Conservation (phyloP, 2,797 vertebrate species). For the Parauchenoglanis punctatus region DNA sequence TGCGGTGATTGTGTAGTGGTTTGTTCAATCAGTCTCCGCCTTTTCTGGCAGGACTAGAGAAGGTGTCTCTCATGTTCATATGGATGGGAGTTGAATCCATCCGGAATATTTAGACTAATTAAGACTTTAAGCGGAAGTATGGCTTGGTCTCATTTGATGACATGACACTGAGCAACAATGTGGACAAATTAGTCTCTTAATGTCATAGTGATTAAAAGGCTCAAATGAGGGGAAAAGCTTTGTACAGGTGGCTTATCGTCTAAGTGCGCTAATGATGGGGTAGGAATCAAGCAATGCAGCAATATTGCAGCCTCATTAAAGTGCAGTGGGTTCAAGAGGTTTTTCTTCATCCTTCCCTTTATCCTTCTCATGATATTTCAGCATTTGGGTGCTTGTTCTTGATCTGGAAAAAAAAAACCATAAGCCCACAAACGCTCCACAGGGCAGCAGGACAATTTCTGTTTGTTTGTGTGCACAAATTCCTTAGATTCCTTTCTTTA, state of each 20-base stretch:
- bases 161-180: constrained; percentile 54
- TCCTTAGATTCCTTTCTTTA: constrained; percentile 39
- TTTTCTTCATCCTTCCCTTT: neutral
- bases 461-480: constrained; percentile 38
- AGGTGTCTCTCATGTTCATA: neutral
- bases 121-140: constrained; percentile 59
- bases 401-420: constrained; percentile 14
- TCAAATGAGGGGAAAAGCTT: constrained; percentile 66
- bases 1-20: constrained; percentile 1
- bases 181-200: constrained; percentile 57
- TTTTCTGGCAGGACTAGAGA: neutral
- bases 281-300: constrained; percentile 69
- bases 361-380: neutral
- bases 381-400: neutral
- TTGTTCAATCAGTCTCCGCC: neutral
- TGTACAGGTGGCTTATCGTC: constrained; percentile 71
- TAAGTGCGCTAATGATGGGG: constrained; percentile 68
- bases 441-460: neutral
- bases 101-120: constrained; percentile 30
- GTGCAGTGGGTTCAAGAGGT: constrained; percentile 50
- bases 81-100: constrained; percentile 13
- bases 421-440: constrained; percentile 3
- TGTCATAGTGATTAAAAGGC: constrained; percentile 69
- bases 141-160: constrained; percentile 65
- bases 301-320: constrained; percentile 51